A percentile compares a stretch with the other conserved stretches of the same genome.
Conservation (phyloP, 2,888 invertebrate genomes). For the Rhyacophila evoluta region DNA sequence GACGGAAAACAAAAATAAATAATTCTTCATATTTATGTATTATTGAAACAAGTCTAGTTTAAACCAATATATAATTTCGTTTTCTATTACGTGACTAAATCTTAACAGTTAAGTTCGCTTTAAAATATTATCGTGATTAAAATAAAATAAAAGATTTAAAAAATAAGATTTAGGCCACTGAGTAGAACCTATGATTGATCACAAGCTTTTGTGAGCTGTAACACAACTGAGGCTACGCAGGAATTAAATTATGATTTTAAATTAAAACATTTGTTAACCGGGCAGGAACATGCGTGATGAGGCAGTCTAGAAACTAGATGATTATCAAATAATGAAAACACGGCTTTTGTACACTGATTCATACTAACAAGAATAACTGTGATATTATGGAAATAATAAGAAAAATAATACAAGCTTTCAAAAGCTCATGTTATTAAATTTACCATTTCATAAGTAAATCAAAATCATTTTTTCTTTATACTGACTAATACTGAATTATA, state of each 20-base stretch:
- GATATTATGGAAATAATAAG: neutral
- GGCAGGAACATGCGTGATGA: neutral
- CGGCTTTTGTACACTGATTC: neutral
- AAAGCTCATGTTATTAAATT: no score
- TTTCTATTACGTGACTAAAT: no score
- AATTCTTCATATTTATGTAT: no score
- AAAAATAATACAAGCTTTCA: neutral
- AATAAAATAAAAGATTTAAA: no score
- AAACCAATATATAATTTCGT: no score
- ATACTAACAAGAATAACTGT: neutral
- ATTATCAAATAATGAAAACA: conserved; percentile 18
- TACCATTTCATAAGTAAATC: no score
- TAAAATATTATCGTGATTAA: no score
- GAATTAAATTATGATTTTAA: neutral
- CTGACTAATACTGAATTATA: no score
- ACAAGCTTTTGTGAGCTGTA: neutral
- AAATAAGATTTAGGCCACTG: neutral
- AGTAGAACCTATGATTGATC: neutral
- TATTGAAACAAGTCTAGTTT: no score
- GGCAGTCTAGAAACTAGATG: neutral
- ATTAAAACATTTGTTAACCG: conserved; percentile 22
- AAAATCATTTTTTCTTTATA: no score
- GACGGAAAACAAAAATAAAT: no score
- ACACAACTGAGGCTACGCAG: neutral
- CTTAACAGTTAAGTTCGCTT: no score